A percentile compares a stretch with the other conserved stretches of the same genome.
These are phyloP conservation scores for Chalcosyrphus nemorum DNA, from an alignment of 2,888 invertebrate genomes.

Conservation along the genomic window DNA sequence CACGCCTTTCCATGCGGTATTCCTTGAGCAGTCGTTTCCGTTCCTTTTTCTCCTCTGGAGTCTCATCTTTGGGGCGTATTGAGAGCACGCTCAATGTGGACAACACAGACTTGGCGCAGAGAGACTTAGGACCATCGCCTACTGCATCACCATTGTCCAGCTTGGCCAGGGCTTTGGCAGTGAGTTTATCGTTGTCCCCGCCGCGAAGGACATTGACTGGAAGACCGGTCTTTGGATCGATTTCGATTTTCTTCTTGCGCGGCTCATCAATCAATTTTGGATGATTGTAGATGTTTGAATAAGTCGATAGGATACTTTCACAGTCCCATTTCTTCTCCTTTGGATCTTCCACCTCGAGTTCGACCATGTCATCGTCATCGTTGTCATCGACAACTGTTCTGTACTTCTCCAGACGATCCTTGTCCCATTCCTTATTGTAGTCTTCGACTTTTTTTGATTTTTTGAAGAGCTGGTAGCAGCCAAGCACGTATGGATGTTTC, in stretches of 20 bases:
- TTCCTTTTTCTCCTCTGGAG: constrained; percentile 88
- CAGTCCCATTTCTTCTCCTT: constrained; percentile 93
- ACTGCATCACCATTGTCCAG: constrained; percentile 83
- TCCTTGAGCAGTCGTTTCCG: constrained; percentile 91
- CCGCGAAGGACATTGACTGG: constrained; percentile 87
- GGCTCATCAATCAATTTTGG: constrained; percentile 93
- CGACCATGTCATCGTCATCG: constrained; percentile 85
- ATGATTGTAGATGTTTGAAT: constrained; percentile 95
- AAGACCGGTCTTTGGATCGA: constrained; percentile 89
- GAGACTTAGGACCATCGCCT: constrained; percentile 83
- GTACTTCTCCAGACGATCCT: constrained; percentile 79
- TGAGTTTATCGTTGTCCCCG: constrained; percentile 85
- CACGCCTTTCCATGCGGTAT: constrained; percentile 89
- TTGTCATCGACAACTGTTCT: constrained; percentile 80
- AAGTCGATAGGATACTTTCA: constrained; percentile 94
- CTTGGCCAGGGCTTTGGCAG: constrained; percentile 86
- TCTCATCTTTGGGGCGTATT: constrained; percentile 89
- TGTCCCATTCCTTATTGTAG: constrained; percentile 85
- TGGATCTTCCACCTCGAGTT: constrained; percentile 85
- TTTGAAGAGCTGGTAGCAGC: constrained; percentile 90
- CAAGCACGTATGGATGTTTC: constrained; percentile 86
- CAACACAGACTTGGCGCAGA: constrained; percentile 85
- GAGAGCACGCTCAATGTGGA: constrained; percentile 88
- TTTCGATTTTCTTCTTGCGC: constrained; percentile 85
- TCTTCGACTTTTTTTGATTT: constrained; percentile 83